Conservation (phyloP, 2,113 vertebrate genomes). For the Scatophagus argus region DNA sequence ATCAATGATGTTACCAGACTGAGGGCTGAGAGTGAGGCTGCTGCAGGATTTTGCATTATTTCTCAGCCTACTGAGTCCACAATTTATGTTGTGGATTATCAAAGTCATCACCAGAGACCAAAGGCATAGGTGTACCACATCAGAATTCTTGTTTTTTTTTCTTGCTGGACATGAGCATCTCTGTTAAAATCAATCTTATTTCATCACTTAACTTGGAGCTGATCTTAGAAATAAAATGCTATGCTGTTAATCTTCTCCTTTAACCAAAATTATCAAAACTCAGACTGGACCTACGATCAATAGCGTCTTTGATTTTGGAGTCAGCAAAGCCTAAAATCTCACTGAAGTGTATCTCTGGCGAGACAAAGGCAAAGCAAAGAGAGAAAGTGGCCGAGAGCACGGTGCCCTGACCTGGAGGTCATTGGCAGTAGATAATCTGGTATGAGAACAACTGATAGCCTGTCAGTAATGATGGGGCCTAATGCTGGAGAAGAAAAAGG, state of each 20-base stretch:
- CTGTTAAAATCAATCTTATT: not conserved
- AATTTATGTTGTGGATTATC: not conserved
- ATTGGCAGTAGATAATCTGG: slow-evolving; percentile 78
- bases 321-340: slow-evolving; percentile 63
- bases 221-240: not conserved
- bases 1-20: not conserved
- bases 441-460: slow-evolving; percentile 77
- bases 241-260: not conserved
- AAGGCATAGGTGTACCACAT: not conserved
- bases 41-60: not conserved
- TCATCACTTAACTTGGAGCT: not conserved
- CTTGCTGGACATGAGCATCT: too few species aligned
- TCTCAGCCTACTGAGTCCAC: not conserved
- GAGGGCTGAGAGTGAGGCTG: not conserved
- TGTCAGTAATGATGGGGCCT: slow-evolving; percentile 74
- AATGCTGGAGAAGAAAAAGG: slow-evolving; percentile 63
- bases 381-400: slow-evolving; percentile 70
- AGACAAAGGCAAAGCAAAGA: slow-evolving; percentile 68
- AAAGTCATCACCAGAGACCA: not conserved
- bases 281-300: slow-evolving; percentile 20
- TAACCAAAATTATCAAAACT: slow-evolving; percentile 10
- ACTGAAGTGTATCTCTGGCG: slow-evolving; percentile 50
- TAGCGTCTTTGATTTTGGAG: slow-evolving; percentile 66
- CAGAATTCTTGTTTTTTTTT: not conserved
- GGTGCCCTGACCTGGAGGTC: slow-evolving; percentile 72